These are phyloP conservation scores for Ernsta delagoae DNA, from an alignment of 2,888 invertebrate genomes.

Conservation along the genomic window DNA sequence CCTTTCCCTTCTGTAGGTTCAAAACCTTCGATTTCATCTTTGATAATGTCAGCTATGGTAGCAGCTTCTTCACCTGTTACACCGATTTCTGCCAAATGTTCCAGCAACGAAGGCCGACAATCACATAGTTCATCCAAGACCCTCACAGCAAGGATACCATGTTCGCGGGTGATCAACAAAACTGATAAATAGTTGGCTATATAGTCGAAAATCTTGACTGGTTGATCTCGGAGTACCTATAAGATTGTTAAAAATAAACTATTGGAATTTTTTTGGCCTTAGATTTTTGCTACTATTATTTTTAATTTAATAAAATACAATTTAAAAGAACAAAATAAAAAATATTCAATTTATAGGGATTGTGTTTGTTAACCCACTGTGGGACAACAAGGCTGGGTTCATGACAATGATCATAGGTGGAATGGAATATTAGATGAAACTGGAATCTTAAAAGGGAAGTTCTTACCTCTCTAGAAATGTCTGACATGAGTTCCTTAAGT, in stretches of 20 bases:
- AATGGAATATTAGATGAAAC: neutral
- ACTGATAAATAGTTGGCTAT: slow-evolving; percentile 90
- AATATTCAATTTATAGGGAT: too few relatives aligned
- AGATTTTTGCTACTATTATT: too few relatives aligned
- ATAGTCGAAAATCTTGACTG: slow-evolving; percentile 86
- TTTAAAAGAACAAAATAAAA: too few relatives aligned
- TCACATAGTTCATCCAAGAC: slow-evolving; percentile 76
- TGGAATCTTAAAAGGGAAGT: neutral
- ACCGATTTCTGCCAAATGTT: slow-evolving; percentile 65
- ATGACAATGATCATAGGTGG: too few relatives aligned
- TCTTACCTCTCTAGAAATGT: slow-evolving; percentile 89
- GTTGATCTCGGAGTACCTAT: slow-evolving; percentile 88
- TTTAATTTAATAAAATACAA: too few relatives aligned
- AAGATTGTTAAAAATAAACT: neutral
- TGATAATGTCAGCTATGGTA: slow-evolving; percentile 61
- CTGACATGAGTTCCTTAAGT: slow-evolving; percentile 88
- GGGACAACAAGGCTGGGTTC: too few relatives aligned
- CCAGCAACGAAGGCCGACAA: slow-evolving; percentile 67
- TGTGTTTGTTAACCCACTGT: too few relatives aligned
- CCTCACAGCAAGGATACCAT: slow-evolving; percentile 70
- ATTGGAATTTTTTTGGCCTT: too few relatives aligned
- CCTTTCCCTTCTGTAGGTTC: slow-evolving; percentile 64
- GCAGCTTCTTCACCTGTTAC: slow-evolving; percentile 50
- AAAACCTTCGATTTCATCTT: slow-evolving; percentile 61
- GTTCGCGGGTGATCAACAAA: slow-evolving; percentile 88